Percentiles rank a stretch among this genome's conserved stretches.
Conservation (phyloP, 2,797 vertebrate genomes). For the Caiman crocodilus region DNA sequence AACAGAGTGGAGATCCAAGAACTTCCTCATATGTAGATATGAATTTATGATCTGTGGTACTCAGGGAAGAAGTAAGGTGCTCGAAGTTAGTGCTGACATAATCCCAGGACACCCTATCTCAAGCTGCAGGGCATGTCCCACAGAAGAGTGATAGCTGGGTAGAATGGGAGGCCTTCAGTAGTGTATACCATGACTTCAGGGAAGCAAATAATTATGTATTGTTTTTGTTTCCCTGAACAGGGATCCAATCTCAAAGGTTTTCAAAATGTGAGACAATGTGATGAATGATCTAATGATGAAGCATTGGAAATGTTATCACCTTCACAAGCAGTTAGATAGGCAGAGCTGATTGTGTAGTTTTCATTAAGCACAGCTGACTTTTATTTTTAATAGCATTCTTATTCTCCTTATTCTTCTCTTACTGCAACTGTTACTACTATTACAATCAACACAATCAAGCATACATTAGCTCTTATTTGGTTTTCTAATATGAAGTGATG, state of each 20-base stretch:
- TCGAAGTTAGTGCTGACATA: background rate
- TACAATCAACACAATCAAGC: fast-evolving
- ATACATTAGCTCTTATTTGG: background rate
- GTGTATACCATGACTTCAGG: background rate
- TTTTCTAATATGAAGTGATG: background rate
- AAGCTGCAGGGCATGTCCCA: background rate
- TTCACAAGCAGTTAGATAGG: background rate
- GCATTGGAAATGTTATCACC: background rate
- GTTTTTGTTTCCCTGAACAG: background rate
- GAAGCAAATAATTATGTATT: background rate
- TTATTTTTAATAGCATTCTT: background rate
- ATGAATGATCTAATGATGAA: background rate
- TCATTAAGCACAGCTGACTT: background rate
- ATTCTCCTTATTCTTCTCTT: background rate
- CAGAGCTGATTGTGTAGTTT: background rate
- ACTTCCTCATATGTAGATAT: background rate
- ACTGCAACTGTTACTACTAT: background rate
- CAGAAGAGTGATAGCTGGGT: fast-evolving
- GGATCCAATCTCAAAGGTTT: background rate
- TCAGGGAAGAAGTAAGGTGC: background rate
- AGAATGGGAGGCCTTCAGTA: background rate
- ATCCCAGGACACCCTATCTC: background rate
- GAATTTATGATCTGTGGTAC: background rate
- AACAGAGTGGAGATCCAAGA: background rate
- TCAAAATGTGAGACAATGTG: background rate